Evolutionary conservation across 2,888 invertebrate genomes (phyloP).

Genomic region (Empis livida): DNA sequence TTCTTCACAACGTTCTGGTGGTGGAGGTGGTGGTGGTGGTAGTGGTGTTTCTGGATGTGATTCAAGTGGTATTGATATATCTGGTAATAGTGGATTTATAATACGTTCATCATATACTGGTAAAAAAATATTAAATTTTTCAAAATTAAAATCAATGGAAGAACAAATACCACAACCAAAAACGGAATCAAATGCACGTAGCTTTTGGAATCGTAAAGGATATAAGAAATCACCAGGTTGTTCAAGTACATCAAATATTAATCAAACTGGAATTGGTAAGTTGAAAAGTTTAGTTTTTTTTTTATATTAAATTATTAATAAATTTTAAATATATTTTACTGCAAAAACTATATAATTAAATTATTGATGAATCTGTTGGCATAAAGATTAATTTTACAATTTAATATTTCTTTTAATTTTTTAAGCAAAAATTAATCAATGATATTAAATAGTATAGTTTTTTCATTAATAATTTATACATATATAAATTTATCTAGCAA

Average conservation of each 20-base stretch:
- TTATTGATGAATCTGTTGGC: too few relatives aligned
- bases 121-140: constrained; percentile 30
- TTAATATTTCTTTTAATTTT: too few relatives aligned
- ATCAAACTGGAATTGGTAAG: constrained; percentile 57
- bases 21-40: constrained; percentile 7
- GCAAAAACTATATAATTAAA: too few relatives aligned
- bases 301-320: neutral
- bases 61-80: neutral
- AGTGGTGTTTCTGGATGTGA: neutral
- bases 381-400: too few relatives aligned
- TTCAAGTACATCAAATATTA: constrained; percentile 55
- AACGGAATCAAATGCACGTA: constrained; percentile 32
- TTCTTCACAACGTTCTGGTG: constrained; percentile 27
- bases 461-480: too few relatives aligned
- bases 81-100: neutral
- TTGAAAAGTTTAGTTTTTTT: constrained; percentile 14
- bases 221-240: constrained; percentile 69
- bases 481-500: too few relatives aligned
- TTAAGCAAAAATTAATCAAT: too few relatives aligned
- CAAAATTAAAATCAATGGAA: constrained; percentile 39
- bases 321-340: too few relatives aligned
- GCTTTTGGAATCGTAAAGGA: constrained; percentile 61
- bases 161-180: constrained; percentile 30
- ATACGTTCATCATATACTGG: constrained; percentile 6
- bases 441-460: too few relatives aligned